Evolutionary conservation across 2,888 invertebrate genomes (phyloP).

Genomic region (Cephus pygmeus): DNA sequence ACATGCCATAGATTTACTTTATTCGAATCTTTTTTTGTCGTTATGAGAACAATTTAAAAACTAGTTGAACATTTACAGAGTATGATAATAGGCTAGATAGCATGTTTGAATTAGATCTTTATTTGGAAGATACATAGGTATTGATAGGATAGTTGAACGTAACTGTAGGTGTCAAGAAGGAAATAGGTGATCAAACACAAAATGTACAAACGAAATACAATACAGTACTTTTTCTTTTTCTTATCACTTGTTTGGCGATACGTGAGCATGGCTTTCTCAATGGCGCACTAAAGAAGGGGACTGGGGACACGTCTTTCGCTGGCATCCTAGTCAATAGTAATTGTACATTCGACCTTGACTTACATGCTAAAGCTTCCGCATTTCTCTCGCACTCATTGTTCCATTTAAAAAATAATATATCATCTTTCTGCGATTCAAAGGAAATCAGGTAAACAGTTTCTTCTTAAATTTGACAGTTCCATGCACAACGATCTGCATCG

Average conservation of each 20-base stretch:
- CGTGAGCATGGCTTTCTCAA: slow-evolving; percentile 24
- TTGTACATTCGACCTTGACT: slow-evolving; percentile 46
- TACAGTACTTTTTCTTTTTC: slow-evolving; percentile 36
- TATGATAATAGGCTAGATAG: slow-evolving; percentile 39
- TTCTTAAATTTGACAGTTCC: slow-evolving; percentile 34
- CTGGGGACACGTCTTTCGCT: neutral
- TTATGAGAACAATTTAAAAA: slow-evolving; percentile 44
- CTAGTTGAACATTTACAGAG: slow-evolving; percentile 36
- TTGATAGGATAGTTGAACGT: slow-evolving; percentile 47
- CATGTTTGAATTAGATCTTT: slow-evolving; percentile 53
- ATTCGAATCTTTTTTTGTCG: slow-evolving; percentile 35
- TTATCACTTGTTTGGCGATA: slow-evolving; percentile 40
- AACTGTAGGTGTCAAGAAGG: slow-evolving; percentile 43
- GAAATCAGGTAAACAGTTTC: slow-evolving; percentile 34
- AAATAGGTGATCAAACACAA: slow-evolving; percentile 48
- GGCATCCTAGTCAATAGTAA: slow-evolving; percentile 25
- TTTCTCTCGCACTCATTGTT: slow-evolving; percentile 27
- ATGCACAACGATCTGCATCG: neutral
- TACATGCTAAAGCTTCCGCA: slow-evolving; percentile 43
- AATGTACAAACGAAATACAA: slow-evolving; percentile 61
- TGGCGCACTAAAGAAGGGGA: neutral
- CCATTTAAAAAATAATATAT: slow-evolving; percentile 45
- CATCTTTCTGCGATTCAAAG: slow-evolving; percentile 36
- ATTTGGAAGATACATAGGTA: slow-evolving; percentile 62
- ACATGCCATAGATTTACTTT: slow-evolving; percentile 18